phyloP scores from a whole-genome alignment of 2,888 invertebrate species.

The Meteorus cinctellus region DNA sequence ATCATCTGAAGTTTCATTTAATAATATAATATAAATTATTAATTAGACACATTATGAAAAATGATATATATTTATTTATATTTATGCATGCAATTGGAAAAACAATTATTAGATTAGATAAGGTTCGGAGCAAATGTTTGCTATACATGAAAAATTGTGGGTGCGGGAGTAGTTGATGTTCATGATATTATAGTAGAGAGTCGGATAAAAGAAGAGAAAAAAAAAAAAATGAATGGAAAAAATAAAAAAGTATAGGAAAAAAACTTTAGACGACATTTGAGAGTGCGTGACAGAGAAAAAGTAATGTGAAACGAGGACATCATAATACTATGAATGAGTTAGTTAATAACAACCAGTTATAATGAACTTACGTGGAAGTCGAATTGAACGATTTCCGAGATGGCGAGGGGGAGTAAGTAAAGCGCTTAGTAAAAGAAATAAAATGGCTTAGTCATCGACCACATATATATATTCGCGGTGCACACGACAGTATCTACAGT shows the following conservation, averaged over 20 bases:
- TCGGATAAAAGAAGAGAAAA: not conserved
- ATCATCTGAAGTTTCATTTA: too few species aligned
- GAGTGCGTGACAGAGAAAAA: conserved; percentile 17
- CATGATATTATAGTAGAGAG: too few species aligned
- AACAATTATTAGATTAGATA: too few species aligned
- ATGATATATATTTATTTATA: too few species aligned
- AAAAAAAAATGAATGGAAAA: not conserved
- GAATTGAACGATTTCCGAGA: conserved; percentile 57
- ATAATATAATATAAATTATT: too few species aligned
- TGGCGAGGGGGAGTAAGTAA: conserved; percentile 40
- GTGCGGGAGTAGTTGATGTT: too few species aligned
- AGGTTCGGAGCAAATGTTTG: too few species aligned
- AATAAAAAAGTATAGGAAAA: not conserved
- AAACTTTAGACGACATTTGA: not conserved
- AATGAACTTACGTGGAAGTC: conserved; percentile 56
- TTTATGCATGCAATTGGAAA: too few species aligned
- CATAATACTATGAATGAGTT: not conserved
- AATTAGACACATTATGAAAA: too few species aligned
- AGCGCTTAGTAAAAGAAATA: conserved; percentile 39
- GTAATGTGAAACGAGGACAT: conserved; percentile 1
- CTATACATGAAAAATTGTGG: too few species aligned
- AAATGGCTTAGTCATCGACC: conserved; percentile 63
- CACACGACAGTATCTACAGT: not conserved
- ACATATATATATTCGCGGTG: conserved; percentile 6
- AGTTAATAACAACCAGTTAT: conserved; percentile 37